Evolutionary conservation across 2,888 invertebrate genomes (phyloP), one percentile per base, ranked within the genome.

Genomic region (Idaea biselata): DNA sequence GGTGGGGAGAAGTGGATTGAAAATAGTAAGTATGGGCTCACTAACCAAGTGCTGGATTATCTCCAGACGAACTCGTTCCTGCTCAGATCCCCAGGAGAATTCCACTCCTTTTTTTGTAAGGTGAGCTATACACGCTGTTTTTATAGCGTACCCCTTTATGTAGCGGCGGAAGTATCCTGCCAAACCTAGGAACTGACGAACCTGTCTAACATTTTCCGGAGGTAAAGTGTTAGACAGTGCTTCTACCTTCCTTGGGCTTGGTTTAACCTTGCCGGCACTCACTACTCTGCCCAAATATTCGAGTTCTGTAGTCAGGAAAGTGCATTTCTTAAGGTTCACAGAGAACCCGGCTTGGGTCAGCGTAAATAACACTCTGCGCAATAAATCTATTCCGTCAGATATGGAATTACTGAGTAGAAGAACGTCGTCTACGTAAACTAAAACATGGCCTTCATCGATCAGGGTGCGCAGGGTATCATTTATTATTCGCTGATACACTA

Each of bases 151-250:
- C 18, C 16, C n/a, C 1, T 8, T 5, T 0, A 77, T 72, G 16
- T 68, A 76, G 0, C 68, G 61, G 0, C 76, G 44, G 58, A 75
- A 74, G 53, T 76, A 76, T 0, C 74, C 71, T 1, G 61, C 44
- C 5, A 61, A 18, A 1, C 61, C 61, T 7, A 61, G 18, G 1
- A 61, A n/a, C 16, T 61, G 61, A 18, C 61, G 57, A 1, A 58
- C 61, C 16, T 61, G 61, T 16, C 18, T 57, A n/a, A 58, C 61
- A 7, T 63, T 60, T 6, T 16, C 6, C n/a, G 53, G 53, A 0
- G 57, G 58, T 16, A 60, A 18, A 4, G 64, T 60, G 6, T 66
- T 63, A 1, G n/a, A n/a, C n/a, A 71, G 55, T 0, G 70, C 69
- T 44, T 68, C 60, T 0, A 68, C 32, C 55, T 72, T 71, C 6